Conservation (phyloP, 2,113 vertebrate species). For the Coturnix japonica region DNA sequence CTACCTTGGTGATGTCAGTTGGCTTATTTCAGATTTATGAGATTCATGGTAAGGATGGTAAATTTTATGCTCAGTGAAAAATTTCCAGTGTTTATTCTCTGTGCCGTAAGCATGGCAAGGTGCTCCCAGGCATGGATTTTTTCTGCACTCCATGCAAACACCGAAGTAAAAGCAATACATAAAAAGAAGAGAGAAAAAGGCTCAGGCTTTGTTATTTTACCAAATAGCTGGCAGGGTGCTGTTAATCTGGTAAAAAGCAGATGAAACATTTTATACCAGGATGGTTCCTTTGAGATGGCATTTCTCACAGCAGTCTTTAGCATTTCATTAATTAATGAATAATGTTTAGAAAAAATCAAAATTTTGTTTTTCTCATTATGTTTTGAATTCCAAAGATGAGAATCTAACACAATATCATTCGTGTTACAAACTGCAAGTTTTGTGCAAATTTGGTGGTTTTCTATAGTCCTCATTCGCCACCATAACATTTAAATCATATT, state of each 20-base stretch:
- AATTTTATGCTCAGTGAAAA: background rate
- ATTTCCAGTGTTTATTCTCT: background rate
- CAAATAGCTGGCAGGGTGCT: background rate
- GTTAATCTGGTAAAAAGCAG: background rate
- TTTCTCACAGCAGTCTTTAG: background rate
- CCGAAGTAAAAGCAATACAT: background rate
- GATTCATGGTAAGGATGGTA: background rate
- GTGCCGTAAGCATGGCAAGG: background rate
- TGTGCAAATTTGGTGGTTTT: background rate
- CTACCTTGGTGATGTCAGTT: background rate
- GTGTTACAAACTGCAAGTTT: background rate
- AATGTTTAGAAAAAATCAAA: background rate
- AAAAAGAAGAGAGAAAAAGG: background rate
- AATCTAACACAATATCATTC: background rate
- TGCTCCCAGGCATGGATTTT: background rate
- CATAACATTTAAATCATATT: background rate
- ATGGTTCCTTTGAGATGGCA: constrained; percentile 25
- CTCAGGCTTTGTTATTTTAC: background rate
- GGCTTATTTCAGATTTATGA: background rate
- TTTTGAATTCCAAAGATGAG: background rate
- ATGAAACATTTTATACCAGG: background rate
- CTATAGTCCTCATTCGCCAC: background rate
- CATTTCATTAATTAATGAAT: background rate
- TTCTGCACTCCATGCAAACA: background rate
- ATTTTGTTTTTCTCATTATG: background rate